phyloP scores from a whole-genome alignment of 2,888 invertebrate species.

The Dryococelus australis region DNA sequence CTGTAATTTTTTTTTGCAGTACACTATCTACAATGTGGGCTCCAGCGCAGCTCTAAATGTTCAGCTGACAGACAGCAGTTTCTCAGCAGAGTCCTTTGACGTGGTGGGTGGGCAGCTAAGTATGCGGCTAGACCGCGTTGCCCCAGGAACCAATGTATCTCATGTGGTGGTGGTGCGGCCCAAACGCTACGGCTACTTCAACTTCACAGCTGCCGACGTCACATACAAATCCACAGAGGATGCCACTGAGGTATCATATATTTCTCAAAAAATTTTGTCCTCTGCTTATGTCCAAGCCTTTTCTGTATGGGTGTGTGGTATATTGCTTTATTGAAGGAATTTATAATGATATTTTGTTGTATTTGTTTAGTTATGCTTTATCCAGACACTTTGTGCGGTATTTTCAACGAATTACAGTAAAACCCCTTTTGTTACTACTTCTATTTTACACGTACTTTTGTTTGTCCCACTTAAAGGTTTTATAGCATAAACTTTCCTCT shows the following conservation, averaged over 20 bases:
- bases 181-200: conserved; percentile 90
- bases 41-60: conserved; percentile 90
- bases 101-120: conserved; percentile 86
- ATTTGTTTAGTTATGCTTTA: too few relatives aligned
- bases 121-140: conserved; percentile 86
- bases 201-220: conserved; percentile 95
- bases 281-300: background rate
- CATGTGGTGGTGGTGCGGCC: conserved; percentile 94
- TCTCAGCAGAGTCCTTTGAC: conserved; percentile 90
- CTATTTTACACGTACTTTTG: too few relatives aligned
- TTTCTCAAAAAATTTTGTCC: background rate
- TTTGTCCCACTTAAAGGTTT: too few relatives aligned
- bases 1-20: conserved; percentile 58
- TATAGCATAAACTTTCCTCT: too few relatives aligned
- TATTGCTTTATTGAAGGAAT: too few relatives aligned
- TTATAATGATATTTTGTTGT: too few relatives aligned
- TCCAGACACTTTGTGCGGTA: too few relatives aligned
- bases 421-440: too few relatives aligned
- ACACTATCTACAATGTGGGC: conserved; percentile 93
- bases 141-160: conserved; percentile 91
- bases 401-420: too few relatives aligned
- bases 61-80: conserved; percentile 87
- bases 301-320: too few relatives aligned
- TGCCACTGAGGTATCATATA: conserved; percentile 68
- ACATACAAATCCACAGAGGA: conserved; percentile 89